Conservation (phyloP, 2,888 invertebrate genomes). For the Mesorhabditis spiculigera region DNA sequence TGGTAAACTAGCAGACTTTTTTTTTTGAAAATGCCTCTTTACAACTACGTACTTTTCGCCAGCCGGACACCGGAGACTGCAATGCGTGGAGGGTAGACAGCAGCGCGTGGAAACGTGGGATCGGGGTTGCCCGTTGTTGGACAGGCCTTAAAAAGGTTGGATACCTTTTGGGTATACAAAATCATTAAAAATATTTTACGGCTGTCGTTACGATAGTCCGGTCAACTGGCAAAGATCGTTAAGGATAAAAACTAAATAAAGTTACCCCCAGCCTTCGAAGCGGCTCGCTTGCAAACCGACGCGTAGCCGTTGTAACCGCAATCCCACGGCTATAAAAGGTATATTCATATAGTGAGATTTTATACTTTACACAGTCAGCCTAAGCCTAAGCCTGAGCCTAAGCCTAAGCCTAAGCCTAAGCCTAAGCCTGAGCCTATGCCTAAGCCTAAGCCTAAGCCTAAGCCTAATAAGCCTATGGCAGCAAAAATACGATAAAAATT, state of each 20-base stretch:
- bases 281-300: background rate
- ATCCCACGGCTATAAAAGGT: background rate
- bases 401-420: constrained; percentile 1
- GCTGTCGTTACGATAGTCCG: background rate
- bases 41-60: background rate
- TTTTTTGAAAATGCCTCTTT: background rate
- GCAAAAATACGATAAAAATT: no score
- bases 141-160: background rate
- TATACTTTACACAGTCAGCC: no score
- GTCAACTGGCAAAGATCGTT: background rate
- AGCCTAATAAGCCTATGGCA: background rate
- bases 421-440: constrained; percentile 13
- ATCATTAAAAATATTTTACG: background rate
- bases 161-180: background rate
- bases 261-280: background rate
- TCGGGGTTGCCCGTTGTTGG: background rate
- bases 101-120: constrained; percentile 5
- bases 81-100: background rate
- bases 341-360: no score
- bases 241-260: no score
- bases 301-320: background rate
- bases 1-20: background rate
- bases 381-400: background rate
- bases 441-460: constrained; percentile 7
- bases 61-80: background rate